A percentile compares a stretch with the other conserved stretches of the same genome.
phyloP scores from a whole-genome alignment of 2,888 invertebrate species.

The Leucophenga montana region DNA sequence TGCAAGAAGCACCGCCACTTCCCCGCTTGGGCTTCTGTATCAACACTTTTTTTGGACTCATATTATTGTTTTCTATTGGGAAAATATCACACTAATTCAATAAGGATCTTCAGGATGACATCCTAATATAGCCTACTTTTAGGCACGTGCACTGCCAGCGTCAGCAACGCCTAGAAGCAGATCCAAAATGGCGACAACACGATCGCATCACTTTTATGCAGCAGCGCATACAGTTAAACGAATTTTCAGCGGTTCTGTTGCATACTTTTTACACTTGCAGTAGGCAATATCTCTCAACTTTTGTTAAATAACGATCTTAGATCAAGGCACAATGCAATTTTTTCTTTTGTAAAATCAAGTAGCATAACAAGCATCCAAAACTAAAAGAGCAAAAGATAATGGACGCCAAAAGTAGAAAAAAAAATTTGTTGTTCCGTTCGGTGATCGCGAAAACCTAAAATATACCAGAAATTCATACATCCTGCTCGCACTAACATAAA shows the following conservation, averaged over 20 bases:
- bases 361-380: too few relatives aligned
- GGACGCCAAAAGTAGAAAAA: too few relatives aligned
- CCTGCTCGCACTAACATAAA: too few relatives aligned
- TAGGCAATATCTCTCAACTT: background rate
- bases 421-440: too few relatives aligned
- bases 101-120: constrained; percentile 46
- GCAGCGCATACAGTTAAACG: background rate
- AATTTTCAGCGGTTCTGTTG: background rate
- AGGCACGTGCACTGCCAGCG: constrained; percentile 56
- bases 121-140: constrained; percentile 55
- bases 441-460: too few relatives aligned
- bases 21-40: constrained; percentile 16
- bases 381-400: too few relatives aligned
- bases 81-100: background rate
- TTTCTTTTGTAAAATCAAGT: background rate
- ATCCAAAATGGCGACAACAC: constrained; percentile 52
- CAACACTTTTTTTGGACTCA: constrained; percentile 5
- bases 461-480: too few relatives aligned
- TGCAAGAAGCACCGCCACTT: constrained; percentile 18
- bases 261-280: background rate
- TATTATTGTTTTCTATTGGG: background rate
- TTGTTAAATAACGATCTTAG: too few relatives aligned
- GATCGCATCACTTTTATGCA: constrained; percentile 4
- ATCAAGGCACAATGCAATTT: too few relatives aligned
- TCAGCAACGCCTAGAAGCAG: constrained; percentile 66